Conservation (phyloP, 2,888 invertebrate species). For the Lepidochrysops patricia region DNA sequence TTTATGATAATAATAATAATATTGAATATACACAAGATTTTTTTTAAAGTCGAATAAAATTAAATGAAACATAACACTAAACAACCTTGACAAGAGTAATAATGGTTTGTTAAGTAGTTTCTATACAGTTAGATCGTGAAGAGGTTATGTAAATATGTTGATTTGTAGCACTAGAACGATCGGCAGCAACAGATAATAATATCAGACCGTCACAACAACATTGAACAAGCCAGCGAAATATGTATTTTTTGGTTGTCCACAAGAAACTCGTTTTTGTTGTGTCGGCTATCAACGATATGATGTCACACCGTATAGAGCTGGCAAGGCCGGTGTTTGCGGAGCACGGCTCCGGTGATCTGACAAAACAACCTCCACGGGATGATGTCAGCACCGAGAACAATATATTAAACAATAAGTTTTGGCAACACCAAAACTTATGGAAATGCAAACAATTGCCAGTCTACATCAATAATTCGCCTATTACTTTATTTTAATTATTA, state of each 20-base stretch:
- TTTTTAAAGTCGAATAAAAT: too few relatives aligned
- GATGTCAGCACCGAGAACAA: constrained; percentile 49
- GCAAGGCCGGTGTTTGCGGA: constrained; percentile 48
- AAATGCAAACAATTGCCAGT: constrained; percentile 20
- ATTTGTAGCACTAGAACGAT: neutral
- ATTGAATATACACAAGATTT: too few relatives aligned
- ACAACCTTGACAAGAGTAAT: neutral
- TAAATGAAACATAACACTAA: too few relatives aligned
- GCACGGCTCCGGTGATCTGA: constrained; percentile 45
- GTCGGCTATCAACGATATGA: constrained; percentile 44
- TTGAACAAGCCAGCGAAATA: neutral
- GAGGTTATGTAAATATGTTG: neutral
- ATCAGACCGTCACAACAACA: neutral
- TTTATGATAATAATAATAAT: too few relatives aligned
- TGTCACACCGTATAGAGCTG: constrained; percentile 58
- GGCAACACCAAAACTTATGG: constrained; percentile 35
- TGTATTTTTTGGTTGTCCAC: neutral
- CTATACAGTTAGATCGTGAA: neutral
- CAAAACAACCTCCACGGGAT: constrained; percentile 39
- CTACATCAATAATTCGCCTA: neutral
- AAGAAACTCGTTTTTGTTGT: constrained; percentile 27
- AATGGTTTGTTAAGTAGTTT: neutral
- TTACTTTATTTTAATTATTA: too few relatives aligned
- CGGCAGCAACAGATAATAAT: too few relatives aligned
- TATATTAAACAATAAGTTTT: too few relatives aligned